Evolutionary conservation across 2,797 vertebrate genomes (phyloP).

Genomic region (Xerus rutilus): DNA sequence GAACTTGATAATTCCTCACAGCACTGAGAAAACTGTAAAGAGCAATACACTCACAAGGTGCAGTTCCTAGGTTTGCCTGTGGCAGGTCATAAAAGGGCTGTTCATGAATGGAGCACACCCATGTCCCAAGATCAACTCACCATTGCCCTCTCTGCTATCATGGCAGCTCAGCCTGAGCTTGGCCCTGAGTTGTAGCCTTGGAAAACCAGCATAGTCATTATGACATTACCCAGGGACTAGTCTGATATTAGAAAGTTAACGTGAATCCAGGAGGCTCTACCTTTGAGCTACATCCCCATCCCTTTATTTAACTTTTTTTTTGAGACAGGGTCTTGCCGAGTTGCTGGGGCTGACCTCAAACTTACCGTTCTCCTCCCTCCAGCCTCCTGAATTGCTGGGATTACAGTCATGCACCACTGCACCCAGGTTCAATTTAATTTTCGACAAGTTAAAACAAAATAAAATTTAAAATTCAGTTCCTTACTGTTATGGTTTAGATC

Average conservation of each 20-base stretch:
- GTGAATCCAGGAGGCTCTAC: too few species aligned
- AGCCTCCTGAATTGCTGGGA: too few species aligned
- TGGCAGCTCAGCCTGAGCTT: neutral
- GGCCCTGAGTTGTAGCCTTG: neutral
- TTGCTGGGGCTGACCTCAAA: too few species aligned
- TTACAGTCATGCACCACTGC: too few species aligned
- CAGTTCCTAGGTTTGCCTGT: neutral
- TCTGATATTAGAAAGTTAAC: neutral
- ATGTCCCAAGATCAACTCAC: accelerated
- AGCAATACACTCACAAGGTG: neutral
- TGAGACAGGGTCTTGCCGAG: too few species aligned
- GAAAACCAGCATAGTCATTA: neutral
- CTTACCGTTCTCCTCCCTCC: too few species aligned
- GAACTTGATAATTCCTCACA: constrained; percentile 42
- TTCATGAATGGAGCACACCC: neutral
- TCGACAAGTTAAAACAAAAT: neutral
- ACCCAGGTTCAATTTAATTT: neutral
- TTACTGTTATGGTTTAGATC: neutral
- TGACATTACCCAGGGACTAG: neutral
- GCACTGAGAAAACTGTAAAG: constrained; percentile 18
- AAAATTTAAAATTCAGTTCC: neutral
- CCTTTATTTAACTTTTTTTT: too few species aligned
- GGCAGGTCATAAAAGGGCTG: neutral
- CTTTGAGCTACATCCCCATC: too few species aligned
- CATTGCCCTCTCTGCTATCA: neutral